A percentile compares a stretch with the other conserved stretches of the same genome.
These are phyloP conservation scores for Lutraria rhynchaena DNA, from an alignment of 1,140 invertebrate genomes.

Conservation along the genomic window DNA sequence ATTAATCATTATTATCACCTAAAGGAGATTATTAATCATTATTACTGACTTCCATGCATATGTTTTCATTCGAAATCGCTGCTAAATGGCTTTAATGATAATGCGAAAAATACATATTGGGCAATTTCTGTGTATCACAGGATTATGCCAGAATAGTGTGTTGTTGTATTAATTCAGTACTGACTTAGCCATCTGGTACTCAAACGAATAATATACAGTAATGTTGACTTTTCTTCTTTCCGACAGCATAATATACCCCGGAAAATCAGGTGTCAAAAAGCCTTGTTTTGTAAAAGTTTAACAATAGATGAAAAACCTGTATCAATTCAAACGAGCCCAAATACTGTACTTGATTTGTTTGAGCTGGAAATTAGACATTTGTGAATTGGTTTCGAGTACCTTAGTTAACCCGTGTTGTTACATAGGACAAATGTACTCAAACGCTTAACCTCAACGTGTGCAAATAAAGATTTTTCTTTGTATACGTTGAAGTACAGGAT, in stretches of 20 bases:
- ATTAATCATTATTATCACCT: no score
- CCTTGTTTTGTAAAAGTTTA: slow-evolving; percentile 17
- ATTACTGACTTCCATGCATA: no score
- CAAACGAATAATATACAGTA: no score
- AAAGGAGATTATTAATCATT: no score
- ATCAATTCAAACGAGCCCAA: slow-evolving; percentile 45
- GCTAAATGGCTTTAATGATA: no score
- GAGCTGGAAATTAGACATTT: slow-evolving; percentile 45
- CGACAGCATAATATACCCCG: slow-evolving; percentile 7
- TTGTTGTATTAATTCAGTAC: no score
- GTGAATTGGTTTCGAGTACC: slow-evolving; percentile 31
- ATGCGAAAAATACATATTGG: no score
- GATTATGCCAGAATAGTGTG: no score
- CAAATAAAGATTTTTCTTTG: slow-evolving; percentile 4
- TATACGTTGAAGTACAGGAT: no score
- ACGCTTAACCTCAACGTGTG: background rate
- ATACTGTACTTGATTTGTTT: slow-evolving; percentile 52
- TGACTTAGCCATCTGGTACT: no score
- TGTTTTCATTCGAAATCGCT: no score
- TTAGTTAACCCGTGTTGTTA: background rate
- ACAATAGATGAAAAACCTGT: slow-evolving; percentile 38
- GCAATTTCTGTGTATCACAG: no score
- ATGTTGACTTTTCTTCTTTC: background rate
- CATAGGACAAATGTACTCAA: slow-evolving; percentile 19
- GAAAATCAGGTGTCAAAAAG: slow-evolving; percentile 54